Percentiles rank a stretch among this genome's conserved stretches.
Evolutionary conservation across 2,113 vertebrate species (phyloP).

Genomic region (Scalopus aquaticus): DNA sequence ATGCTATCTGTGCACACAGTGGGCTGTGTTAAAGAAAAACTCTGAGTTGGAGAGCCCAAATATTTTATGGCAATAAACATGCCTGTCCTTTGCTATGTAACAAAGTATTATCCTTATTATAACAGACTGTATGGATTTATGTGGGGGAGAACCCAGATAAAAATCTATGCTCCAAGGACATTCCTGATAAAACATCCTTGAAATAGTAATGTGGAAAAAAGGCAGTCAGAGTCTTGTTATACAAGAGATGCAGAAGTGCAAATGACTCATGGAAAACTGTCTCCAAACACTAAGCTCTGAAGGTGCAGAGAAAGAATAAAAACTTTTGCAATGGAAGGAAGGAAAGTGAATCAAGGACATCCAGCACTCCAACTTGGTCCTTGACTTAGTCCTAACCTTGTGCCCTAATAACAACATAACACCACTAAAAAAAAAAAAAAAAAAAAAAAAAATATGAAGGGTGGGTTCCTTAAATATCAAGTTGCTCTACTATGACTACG

Average conservation of each 20-base stretch:
- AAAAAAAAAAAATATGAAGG: neutral
- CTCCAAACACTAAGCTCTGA: neutral
- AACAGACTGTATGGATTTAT: neutral
- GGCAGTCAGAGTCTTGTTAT: neutral
- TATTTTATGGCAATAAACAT: neutral
- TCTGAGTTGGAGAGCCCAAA: neutral
- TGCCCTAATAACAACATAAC: neutral
- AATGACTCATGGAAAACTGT: neutral
- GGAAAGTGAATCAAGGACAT: neutral
- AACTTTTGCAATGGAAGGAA: neutral
- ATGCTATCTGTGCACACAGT: too few relatives aligned
- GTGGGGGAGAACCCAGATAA: neutral
- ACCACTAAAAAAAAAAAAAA: neutral
- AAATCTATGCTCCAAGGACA: neutral
- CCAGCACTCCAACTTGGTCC: neutral
- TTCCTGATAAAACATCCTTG: neutral
- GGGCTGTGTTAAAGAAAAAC: neutral
- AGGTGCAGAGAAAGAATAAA: neutral
- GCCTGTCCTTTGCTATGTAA: neutral
- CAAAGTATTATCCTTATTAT: neutral
- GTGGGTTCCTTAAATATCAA: neutral
- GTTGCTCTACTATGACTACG: neutral
- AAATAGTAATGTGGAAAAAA: neutral
- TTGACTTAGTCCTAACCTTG: neutral
- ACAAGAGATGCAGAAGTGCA: neutral